These are phyloP conservation scores for Lepidurus packardi DNA, from an alignment of 1,140 invertebrate genomes.

Conservation along the genomic window DNA sequence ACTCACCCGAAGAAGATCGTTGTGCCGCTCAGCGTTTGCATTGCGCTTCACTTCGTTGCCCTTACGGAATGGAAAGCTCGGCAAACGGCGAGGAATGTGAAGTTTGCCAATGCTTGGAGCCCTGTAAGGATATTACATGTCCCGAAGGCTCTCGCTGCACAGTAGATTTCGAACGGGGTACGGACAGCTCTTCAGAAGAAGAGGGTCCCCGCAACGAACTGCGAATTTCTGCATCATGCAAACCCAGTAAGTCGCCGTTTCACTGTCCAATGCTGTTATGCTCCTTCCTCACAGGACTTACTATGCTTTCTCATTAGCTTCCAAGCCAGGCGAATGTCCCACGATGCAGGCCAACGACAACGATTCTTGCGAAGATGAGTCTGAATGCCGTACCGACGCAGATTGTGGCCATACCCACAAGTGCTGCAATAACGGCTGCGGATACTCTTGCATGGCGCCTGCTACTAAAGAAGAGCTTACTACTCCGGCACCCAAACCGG, in stretches of 20 bases:
- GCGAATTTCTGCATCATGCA: conserved; percentile 55
- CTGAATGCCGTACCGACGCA: conserved; percentile 70
- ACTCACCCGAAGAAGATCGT: background rate
- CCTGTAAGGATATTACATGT: conserved; percentile 59
- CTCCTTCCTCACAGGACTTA: background rate
- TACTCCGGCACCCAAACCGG: conserved; percentile 10
- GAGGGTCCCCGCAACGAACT: conserved; percentile 43
- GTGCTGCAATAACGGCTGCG: conserved; percentile 75
- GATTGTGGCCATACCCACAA: conserved; percentile 70
- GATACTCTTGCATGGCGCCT: conserved; percentile 61
- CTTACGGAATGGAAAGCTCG: conserved; percentile 67
- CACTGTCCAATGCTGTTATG: background rate
- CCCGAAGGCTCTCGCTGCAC: conserved; percentile 59
- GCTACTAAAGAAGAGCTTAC: conserved; percentile 37
- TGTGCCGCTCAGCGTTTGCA: conserved; percentile 22
- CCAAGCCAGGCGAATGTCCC: conserved; percentile 71
- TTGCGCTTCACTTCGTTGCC: conserved; percentile 53
- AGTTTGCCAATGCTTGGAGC: conserved; percentile 69
- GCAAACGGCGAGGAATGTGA: conserved; percentile 58
- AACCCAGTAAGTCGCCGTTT: conserved; percentile 39
- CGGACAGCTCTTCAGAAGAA: conserved; percentile 42
- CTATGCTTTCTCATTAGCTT: conserved; percentile 48
- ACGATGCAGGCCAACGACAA: conserved; percentile 39
- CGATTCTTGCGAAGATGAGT: conserved; percentile 50
- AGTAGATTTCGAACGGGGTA: conserved; percentile 52